Percentiles rank a stretch among this genome's conserved stretches.
Evolutionary conservation across 2,888 invertebrate genomes (phyloP).

Genomic region (Marronus borbonicus): DNA sequence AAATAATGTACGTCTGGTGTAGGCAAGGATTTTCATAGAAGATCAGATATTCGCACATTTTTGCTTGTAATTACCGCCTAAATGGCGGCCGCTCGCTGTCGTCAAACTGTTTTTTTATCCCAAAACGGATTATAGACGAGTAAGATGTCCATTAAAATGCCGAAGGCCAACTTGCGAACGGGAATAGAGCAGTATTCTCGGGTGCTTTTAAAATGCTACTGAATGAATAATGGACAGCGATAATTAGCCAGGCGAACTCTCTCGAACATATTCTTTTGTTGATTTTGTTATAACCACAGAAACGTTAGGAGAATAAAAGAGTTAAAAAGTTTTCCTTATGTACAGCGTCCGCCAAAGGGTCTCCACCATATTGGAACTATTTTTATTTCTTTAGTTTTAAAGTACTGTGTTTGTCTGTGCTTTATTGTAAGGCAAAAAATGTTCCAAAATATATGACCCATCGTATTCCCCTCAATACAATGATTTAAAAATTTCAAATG

Average conservation of each 20-base stretch:
- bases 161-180: slow-evolving; percentile 17
- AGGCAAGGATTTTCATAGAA: background rate
- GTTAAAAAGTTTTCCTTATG: no score
- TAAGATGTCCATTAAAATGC: slow-evolving; percentile 31
- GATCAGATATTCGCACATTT: background rate
- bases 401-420: no score
- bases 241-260: slow-evolving; percentile 4
- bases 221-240: slow-evolving; percentile 21
- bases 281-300: no score
- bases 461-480: no score
- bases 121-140: slow-evolving; percentile 19
- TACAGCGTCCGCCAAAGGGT: no score
- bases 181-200: slow-evolving; percentile 11
- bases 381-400: no score
- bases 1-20: background rate
- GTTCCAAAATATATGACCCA: no score
- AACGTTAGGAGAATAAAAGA: no score
- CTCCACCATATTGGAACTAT: no score
- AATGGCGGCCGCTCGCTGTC: background rate
- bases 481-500: no score
- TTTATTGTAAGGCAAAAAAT: no score
- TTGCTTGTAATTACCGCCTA: background rate
- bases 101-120: slow-evolving; percentile 1
- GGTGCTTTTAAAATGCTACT: background rate
- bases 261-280: background rate